Evolutionary conservation across 2,113 vertebrate genomes (phyloP).

Genomic region (Mirounga angustirostris): DNA sequence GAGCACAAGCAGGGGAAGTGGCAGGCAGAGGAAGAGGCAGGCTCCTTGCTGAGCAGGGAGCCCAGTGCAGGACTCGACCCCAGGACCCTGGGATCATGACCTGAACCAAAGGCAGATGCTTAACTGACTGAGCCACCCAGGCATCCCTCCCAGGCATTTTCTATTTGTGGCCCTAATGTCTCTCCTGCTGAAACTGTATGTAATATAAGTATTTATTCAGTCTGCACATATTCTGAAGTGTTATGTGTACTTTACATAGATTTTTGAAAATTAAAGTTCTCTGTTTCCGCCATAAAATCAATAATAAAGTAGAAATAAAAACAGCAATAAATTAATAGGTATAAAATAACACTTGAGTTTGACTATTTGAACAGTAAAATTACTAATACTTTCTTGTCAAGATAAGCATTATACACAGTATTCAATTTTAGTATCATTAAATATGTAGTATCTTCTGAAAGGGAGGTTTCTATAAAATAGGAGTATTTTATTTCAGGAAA

Average conservation of each 20-base stretch:
- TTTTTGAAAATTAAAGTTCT: not conserved
- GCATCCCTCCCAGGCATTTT: not conserved
- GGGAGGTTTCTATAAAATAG: not conserved
- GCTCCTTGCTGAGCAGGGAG: too few relatives aligned
- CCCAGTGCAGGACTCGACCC: too few relatives aligned
- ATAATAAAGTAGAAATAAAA: not conserved
- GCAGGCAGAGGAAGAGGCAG: too few relatives aligned
- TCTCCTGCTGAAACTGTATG: not conserved
- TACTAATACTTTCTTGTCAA: not conserved
- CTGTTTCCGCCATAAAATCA: not conserved
- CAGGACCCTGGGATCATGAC: too few relatives aligned
- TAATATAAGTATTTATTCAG: not conserved
- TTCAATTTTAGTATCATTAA: not conserved
- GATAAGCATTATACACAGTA: not conserved
- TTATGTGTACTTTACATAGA: not conserved
- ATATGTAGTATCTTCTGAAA: not conserved
- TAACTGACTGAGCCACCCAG: too few relatives aligned
- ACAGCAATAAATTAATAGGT: not conserved
- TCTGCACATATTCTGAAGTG: not conserved
- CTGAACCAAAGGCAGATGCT: too few relatives aligned
- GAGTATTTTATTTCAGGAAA: not conserved
- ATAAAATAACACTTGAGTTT: not conserved
- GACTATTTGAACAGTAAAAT: not conserved
- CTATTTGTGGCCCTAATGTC: not conserved
- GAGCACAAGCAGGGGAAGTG: too few relatives aligned